These are phyloP conservation scores for Mustelus asterias DNA, from an alignment of 2,113 vertebrate species.

Conservation along the genomic window DNA sequence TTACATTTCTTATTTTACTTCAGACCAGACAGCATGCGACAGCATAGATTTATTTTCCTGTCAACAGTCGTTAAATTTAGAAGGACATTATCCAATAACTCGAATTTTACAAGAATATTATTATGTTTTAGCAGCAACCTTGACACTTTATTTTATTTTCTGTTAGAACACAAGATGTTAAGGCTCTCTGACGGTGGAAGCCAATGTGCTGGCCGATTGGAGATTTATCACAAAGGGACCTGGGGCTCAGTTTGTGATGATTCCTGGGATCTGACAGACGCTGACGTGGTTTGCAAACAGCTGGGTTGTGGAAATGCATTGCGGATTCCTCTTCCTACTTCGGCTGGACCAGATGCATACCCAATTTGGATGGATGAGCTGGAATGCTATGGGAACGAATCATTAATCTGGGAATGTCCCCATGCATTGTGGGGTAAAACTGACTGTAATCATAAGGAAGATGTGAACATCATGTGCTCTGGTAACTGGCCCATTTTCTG, in stretches of 20 bases:
- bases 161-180: background rate
- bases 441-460: background rate
- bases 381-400: background rate
- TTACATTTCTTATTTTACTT: too few relatives aligned
- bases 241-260: background rate
- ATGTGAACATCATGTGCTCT: background rate
- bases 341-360: background rate
- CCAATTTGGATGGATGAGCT: background rate
- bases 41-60: too few relatives aligned
- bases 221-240: background rate
- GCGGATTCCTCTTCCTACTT: background rate
- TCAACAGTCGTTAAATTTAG: too few relatives aligned
- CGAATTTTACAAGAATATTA: background rate
- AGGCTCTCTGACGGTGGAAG: background rate
- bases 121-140: too few relatives aligned
- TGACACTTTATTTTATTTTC: too few relatives aligned
- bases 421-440: background rate
- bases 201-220: background rate
- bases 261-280: background rate
- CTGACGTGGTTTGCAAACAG: background rate
- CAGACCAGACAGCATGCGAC: too few relatives aligned
- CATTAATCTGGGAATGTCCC: background rate
- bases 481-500: background rate
- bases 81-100: too few relatives aligned
- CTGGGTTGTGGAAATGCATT: background rate